phyloP scores from a whole-genome alignment of 1,140 invertebrate species.

The Acromyrmex charruanus region DNA sequence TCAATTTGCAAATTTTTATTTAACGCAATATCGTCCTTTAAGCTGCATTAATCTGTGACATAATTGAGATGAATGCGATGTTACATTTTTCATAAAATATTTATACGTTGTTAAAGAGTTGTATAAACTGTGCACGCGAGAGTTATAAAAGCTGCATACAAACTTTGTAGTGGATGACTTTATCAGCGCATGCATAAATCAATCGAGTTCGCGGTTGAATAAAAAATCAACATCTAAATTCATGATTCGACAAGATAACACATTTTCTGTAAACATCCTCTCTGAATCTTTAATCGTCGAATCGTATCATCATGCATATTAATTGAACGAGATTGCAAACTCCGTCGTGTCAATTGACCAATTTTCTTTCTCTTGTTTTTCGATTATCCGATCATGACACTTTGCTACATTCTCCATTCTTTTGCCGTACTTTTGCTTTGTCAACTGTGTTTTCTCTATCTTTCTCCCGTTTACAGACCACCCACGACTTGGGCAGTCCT shows the following conservation, averaged over 20 bases:
- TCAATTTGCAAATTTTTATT: not conserved
- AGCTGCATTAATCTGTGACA: not conserved
- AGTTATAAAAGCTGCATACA: constrained; percentile 1
- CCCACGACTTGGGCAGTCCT: constrained; percentile 71
- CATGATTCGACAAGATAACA: constrained; percentile 16
- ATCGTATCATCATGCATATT: constrained; percentile 12
- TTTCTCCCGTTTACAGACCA: constrained; percentile 57
- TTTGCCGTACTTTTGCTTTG: constrained; percentile 42
- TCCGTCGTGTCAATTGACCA: constrained; percentile 3
- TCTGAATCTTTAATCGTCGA: constrained; percentile 23
- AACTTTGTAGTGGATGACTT: constrained; percentile 38
- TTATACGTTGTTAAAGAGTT: constrained; percentile 26
- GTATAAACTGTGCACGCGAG: not conserved
- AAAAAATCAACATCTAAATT: constrained; percentile 37
- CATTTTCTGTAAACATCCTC: not conserved
- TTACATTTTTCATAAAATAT: constrained; percentile 44
- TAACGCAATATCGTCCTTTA: not conserved
- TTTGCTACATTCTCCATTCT: constrained; percentile 12
- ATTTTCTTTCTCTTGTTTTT: not conserved
- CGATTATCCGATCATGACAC: not conserved
- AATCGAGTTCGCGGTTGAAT: constrained; percentile 27
- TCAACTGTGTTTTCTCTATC: constrained; percentile 36
- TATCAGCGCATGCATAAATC: constrained; percentile 46
- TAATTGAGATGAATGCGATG: not conserved
- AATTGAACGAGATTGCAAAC: constrained; percentile 26